Conservation (phyloP, 2,113 vertebrate genomes). For the Calyptomena viridis region DNA sequence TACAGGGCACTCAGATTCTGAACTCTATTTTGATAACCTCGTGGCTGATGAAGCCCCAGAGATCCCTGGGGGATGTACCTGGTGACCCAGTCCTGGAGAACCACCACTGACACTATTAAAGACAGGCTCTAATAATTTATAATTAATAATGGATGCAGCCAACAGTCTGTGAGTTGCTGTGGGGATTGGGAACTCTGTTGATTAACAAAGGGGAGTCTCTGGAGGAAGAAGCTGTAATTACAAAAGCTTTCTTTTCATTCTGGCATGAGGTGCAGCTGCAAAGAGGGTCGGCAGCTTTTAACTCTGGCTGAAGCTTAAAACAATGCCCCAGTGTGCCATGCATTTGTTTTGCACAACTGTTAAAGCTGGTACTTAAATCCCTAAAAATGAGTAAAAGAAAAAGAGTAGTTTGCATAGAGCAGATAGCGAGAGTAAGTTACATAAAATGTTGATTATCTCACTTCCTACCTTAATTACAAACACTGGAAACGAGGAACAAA, state of each 20-base stretch:
- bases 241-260: neutral
- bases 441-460: neutral
- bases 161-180: constrained; percentile 7
- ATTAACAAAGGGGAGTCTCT: constrained; percentile 66
- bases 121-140: constrained; percentile 26
- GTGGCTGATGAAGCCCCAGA: neutral
- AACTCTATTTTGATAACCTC: neutral
- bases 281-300: neutral
- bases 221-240: constrained; percentile 63
- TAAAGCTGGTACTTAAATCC: neutral
- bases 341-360: neutral
- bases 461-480: neutral
- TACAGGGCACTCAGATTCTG: neutral
- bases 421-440: neutral
- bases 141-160: constrained; percentile 52
- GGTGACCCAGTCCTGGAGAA: neutral
- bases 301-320: neutral
- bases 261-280: neutral
- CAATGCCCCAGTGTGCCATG: neutral
- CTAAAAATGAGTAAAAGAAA: neutral
- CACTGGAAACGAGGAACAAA: neutral
- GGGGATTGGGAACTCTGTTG: constrained; percentile 43
- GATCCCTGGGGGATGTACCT: neutral
- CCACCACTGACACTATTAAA: neutral
- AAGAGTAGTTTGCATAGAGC: neutral